phyloP scores from a whole-genome alignment of 2,888 invertebrate genomes.

The Anodontia alba region DNA sequence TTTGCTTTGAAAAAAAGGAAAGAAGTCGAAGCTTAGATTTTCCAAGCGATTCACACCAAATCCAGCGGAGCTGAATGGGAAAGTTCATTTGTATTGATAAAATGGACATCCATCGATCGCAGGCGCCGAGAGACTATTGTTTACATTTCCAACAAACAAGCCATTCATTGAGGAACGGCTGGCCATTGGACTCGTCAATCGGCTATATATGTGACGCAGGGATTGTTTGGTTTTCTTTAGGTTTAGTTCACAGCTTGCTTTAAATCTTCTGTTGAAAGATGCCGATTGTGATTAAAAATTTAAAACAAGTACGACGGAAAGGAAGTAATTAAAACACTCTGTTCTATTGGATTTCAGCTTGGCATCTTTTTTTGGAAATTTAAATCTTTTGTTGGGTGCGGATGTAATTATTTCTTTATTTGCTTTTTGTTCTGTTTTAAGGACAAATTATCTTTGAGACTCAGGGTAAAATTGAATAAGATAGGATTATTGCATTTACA shows the following conservation, averaged over 20 bases:
- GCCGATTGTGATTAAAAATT: not conserved
- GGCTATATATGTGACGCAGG: not conserved
- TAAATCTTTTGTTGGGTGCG: no score
- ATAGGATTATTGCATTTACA: no score
- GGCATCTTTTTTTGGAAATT: not conserved
- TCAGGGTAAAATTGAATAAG: no score
- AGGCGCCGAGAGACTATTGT: not conserved
- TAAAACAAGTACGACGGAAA: not conserved
- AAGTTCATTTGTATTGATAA: not conserved
- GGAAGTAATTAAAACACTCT: no score
- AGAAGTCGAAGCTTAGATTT: not conserved
- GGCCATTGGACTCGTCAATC: not conserved
- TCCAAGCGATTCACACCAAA: not conserved
- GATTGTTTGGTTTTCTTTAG: no score
- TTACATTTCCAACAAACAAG: not conserved
- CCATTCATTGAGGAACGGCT: constrained; percentile 2
- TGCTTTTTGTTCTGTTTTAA: no score
- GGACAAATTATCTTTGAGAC: no score
- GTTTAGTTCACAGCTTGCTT: not conserved
- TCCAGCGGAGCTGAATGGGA: not conserved
- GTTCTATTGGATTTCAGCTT: not conserved
- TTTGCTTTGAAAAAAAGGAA: no score
- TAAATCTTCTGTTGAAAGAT: no score
- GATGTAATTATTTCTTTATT: no score
- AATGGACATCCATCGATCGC: constrained; percentile 13